Evolutionary conservation across 23 tunicate species (phyloP).

Genomic region (Ascidia mentula): DNA sequence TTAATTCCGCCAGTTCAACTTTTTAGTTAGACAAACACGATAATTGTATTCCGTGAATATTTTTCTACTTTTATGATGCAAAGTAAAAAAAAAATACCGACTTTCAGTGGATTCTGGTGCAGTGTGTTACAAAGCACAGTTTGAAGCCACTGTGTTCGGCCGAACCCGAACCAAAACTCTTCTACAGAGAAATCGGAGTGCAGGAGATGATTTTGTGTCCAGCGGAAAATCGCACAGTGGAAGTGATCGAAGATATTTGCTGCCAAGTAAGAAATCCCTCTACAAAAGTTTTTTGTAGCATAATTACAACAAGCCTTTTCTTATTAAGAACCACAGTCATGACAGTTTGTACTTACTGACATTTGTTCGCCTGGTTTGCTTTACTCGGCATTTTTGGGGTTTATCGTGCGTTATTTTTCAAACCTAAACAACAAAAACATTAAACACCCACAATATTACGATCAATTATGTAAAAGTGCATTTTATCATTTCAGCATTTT

Average conservation of each 20-base stretch:
- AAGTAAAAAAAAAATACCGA: too few relatives aligned
- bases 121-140: conserved; percentile 49
- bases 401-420: neutral
- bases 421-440: neutral
- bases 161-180: conserved; percentile 16
- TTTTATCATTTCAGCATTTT: conserved; percentile 74
- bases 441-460: neutral
- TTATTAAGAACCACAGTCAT: too few relatives aligned
- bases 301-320: too few relatives aligned
- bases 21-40: too few relatives aligned
- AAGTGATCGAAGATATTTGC: conserved; percentile 63
- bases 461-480: neutral
- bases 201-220: conserved; percentile 78
- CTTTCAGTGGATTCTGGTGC: conserved; percentile 79
- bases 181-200: conserved; percentile 44
- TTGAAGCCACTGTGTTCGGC: neutral
- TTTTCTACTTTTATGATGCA: too few relatives aligned
- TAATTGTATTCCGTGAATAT: too few relatives aligned
- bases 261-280: conserved; percentile 52
- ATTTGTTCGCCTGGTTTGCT: neutral
- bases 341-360: neutral
- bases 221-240: conserved; percentile 41
- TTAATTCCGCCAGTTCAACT: too few relatives aligned
- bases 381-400: too few relatives aligned
- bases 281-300: neutral